phyloP scores from a whole-genome alignment of 2,113 vertebrate genomes.

The Cyprinodon brontotheroides region DNA sequence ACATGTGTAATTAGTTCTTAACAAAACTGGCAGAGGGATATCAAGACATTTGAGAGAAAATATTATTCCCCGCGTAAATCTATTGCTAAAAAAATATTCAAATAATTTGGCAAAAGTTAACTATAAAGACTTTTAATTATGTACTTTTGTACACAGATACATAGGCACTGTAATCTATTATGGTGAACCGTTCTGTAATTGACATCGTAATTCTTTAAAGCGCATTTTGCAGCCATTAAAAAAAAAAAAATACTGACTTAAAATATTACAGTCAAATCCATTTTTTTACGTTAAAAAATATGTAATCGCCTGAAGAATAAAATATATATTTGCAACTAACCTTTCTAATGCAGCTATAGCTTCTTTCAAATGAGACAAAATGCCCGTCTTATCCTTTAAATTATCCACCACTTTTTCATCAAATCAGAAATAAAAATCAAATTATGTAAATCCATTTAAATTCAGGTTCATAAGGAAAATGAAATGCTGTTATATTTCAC shows the following conservation, averaged over 20 bases:
- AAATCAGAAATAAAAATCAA: background rate
- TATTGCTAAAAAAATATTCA: background rate
- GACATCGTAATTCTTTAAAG: background rate
- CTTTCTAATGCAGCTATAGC: too few species aligned
- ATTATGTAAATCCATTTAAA: background rate
- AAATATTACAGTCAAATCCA: too few species aligned
- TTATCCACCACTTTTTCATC: background rate
- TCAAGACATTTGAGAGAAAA: too few species aligned
- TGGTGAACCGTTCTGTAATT: background rate
- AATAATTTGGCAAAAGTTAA: background rate
- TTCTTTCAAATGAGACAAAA: background rate
- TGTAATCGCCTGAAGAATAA: too few species aligned
- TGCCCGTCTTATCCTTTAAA: background rate
- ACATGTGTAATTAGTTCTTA: constrained; percentile 7
- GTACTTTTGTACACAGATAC: background rate
- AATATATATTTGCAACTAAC: too few species aligned
- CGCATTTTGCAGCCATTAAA: too few species aligned
- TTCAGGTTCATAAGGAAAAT: background rate
- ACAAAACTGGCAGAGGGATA: background rate
- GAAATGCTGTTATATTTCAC: too few species aligned
- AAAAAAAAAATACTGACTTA: too few species aligned
- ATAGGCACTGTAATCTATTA: background rate
- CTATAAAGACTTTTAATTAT: background rate
- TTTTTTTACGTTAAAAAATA: too few species aligned
- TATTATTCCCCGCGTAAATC: too few species aligned